Percentiles rank a stretch among this genome's conserved stretches.
phyloP scores from a whole-genome alignment of 2,888 invertebrate genomes.

The Choreutis nemorana region DNA sequence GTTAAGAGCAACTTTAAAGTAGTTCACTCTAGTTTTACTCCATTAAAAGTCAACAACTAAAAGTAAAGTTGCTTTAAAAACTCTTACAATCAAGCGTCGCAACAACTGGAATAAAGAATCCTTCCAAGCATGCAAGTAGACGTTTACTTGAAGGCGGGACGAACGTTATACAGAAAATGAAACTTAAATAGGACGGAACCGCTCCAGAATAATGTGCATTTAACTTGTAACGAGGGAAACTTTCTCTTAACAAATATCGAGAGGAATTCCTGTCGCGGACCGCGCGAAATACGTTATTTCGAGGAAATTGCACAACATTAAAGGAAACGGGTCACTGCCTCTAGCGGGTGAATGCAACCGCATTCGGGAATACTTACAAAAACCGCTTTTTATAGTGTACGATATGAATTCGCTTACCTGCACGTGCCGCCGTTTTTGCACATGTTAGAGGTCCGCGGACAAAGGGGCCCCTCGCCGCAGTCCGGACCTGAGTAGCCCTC shows the following conservation, averaged over 20 bases:
- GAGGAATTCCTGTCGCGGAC: constrained; percentile 21
- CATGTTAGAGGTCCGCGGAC: constrained; percentile 65
- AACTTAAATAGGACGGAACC: constrained; percentile 20
- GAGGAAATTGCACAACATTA: constrained; percentile 29
- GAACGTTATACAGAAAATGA: constrained; percentile 12
- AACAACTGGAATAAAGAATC: too few relatives aligned
- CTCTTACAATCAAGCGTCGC: too few relatives aligned
- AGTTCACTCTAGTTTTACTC: too few relatives aligned
- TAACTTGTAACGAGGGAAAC: constrained; percentile 29
- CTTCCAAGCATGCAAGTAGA: too few relatives aligned
- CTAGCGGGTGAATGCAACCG: constrained; percentile 15
- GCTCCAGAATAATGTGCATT: constrained; percentile 25
- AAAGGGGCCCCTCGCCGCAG: constrained; percentile 84
- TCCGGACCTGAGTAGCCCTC: constrained; percentile 79
- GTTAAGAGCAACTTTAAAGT: too few relatives aligned
- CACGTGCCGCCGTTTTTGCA: constrained; percentile 87
- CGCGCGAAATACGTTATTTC: constrained; percentile 28
- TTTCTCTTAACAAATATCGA: constrained; percentile 26
- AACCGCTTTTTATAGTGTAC: constrained; percentile 5
- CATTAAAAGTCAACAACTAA: too few relatives aligned
- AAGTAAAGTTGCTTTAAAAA: too few relatives aligned
- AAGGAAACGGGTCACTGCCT: constrained; percentile 17
- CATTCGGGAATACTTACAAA: constrained; percentile 8
- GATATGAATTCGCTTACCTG: constrained; percentile 68
- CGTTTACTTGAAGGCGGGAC: too few relatives aligned